Evolutionary conservation across 1,140 invertebrate genomes (phyloP).

Genomic region (Aphis craccivora): DNA sequence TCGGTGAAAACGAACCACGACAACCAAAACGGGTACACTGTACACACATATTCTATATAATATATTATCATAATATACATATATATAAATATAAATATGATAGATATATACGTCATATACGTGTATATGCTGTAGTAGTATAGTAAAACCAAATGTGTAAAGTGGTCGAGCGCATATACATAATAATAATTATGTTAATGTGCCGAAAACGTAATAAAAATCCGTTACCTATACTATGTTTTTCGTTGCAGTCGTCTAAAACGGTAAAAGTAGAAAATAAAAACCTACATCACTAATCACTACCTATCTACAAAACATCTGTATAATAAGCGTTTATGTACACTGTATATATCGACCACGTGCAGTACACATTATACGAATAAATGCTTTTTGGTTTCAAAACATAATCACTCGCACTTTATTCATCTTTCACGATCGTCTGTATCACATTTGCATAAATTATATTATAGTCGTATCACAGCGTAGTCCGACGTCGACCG

Average conservation of each 20-base stretch:
- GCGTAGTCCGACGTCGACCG: background rate
- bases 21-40: background rate
- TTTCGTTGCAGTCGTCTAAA: background rate
- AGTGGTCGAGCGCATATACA: background rate
- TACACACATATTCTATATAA: too few relatives aligned
- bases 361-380: background rate
- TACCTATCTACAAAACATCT: background rate
- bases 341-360: background rate
- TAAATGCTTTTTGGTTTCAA: background rate
- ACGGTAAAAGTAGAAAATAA: background rate
- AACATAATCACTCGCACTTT: background rate
- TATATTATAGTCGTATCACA: background rate
- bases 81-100: background rate
- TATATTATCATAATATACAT: too few relatives aligned
- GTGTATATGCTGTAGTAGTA: background rate
- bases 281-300: background rate
- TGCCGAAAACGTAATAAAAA: background rate
- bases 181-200: conserved; percentile 13
- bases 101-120: background rate
- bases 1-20: background rate
- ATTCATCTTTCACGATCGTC: background rate
- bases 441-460: background rate
- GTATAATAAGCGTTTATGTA: background rate
- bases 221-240: background rate
- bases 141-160: background rate